phyloP scores from a whole-genome alignment of 1,140 invertebrate genomes.

The Trichoplusia ni region DNA sequence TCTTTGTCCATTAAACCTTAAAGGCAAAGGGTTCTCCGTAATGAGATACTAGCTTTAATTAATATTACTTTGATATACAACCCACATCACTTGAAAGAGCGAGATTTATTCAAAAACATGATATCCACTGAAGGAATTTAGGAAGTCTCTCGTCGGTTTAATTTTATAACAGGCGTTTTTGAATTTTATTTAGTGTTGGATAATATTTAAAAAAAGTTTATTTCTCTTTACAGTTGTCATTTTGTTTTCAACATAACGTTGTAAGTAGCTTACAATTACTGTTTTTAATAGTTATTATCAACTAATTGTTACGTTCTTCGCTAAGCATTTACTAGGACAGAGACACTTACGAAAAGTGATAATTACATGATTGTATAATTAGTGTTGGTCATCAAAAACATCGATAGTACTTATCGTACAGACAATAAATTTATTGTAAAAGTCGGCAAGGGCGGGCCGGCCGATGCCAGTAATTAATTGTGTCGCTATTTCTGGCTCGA shows the following conservation, averaged over 20 bases:
- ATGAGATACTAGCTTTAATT: constrained; percentile 12
- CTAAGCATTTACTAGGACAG: too few species aligned
- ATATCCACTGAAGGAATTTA: not conserved
- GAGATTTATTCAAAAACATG: not conserved
- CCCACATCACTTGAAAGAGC: constrained; percentile 8
- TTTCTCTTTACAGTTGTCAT: too few species aligned
- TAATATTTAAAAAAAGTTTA: too few species aligned
- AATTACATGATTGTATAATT: not conserved
- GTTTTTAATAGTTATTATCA: too few species aligned
- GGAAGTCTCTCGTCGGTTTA: not conserved
- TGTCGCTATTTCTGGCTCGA: constrained; percentile 29
- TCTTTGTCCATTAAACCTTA: constrained; percentile 6
- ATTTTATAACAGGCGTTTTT: too few species aligned
- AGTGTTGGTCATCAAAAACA: constrained; percentile 5
- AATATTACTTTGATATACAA: constrained; percentile 19
- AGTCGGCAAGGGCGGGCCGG: constrained; percentile 24
- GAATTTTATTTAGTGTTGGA: not conserved
- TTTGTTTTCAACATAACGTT: too few species aligned
- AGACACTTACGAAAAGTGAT: too few species aligned
- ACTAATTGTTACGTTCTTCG: too few species aligned
- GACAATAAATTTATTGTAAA: constrained; percentile 30
- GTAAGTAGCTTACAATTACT: too few species aligned
- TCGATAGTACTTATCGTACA: constrained; percentile 15
- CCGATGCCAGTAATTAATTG: constrained; percentile 25
- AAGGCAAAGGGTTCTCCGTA: constrained; percentile 5